Percentiles rank a stretch among this genome's conserved stretches.
Conservation (phyloP, 2,113 vertebrate species). For the Ardeotis arabs region DNA sequence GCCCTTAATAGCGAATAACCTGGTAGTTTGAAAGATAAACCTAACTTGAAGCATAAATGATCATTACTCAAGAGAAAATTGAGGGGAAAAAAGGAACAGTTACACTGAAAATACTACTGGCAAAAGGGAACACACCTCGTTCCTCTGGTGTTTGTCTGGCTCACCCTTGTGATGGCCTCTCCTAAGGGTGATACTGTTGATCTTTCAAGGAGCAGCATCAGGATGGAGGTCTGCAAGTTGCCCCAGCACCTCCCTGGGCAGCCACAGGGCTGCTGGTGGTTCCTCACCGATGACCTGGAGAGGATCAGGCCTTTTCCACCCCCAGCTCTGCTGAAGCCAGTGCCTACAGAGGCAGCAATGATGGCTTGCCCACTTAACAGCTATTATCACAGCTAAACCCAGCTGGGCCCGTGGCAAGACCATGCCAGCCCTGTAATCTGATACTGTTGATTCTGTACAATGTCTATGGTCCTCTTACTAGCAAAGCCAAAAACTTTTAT, state of each 20-base stretch:
- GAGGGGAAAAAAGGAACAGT: background rate
- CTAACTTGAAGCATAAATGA: background rate
- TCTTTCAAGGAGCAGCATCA: background rate
- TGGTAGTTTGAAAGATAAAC: background rate
- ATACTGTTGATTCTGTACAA: background rate
- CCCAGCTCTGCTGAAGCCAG: background rate
- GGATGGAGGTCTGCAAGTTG: background rate
- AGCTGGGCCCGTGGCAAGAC: background rate
- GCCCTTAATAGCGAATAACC: background rate
- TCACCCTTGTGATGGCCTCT: background rate
- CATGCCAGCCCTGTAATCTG: background rate
- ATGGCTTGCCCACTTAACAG: background rate
- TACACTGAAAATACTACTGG: background rate
- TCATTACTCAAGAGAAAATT: background rate
- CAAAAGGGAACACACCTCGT: accelerated
- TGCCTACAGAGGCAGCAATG: background rate
- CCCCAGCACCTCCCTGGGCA: background rate
- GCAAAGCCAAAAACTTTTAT: background rate
- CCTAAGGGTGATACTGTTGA: accelerated
- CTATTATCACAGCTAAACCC: background rate
- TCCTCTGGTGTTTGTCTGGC: background rate
- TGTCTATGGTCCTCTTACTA: background rate
- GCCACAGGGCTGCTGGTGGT: accelerated
- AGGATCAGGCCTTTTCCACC: background rate
- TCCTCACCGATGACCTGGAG: background rate